Percentiles rank a stretch among this genome's conserved stretches.
Conservation (phyloP, 2,888 invertebrate genomes). For the Temnothorax ravouxi region DNA sequence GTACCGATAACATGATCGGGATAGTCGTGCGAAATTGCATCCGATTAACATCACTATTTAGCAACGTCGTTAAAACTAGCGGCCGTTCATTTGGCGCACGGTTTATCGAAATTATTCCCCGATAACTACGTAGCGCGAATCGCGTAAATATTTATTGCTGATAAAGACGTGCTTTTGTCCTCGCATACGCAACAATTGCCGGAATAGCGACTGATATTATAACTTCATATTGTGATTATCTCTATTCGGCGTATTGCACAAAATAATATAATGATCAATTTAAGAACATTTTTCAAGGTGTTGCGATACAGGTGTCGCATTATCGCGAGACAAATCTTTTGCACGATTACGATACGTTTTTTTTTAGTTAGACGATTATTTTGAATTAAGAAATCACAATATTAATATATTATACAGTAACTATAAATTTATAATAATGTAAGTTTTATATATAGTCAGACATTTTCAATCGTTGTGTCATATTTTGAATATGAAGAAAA, state of each 20-base stretch:
- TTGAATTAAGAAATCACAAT: background rate
- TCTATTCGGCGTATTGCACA: background rate
- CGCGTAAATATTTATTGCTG: conserved; percentile 39
- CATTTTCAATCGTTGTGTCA: background rate
- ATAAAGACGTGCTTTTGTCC: conserved; percentile 17
- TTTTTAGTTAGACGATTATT: background rate
- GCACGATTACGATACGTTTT: background rate
- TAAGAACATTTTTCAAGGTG: background rate
- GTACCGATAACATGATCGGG: conserved; percentile 70
- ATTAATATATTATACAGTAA: background rate
- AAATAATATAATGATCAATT: background rate
- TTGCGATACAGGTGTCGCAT: no score
- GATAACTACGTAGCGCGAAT: conserved; percentile 20
- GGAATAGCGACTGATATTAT: background rate
- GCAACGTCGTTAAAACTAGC: background rate
- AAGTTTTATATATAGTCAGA: background rate
- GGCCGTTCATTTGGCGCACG: conserved; percentile 39
- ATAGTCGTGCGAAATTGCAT: conserved; percentile 68
- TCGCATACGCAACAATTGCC: background rate
- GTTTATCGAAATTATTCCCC: conserved; percentile 57
- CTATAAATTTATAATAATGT: background rate
- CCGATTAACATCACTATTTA: conserved; percentile 69
- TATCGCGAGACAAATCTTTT: background rate
- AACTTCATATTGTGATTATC: conserved; percentile 15
- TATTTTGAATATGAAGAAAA: background rate